Conservation (phyloP, 1,140 invertebrate species). For the Lordiphosa collinella region DNA sequence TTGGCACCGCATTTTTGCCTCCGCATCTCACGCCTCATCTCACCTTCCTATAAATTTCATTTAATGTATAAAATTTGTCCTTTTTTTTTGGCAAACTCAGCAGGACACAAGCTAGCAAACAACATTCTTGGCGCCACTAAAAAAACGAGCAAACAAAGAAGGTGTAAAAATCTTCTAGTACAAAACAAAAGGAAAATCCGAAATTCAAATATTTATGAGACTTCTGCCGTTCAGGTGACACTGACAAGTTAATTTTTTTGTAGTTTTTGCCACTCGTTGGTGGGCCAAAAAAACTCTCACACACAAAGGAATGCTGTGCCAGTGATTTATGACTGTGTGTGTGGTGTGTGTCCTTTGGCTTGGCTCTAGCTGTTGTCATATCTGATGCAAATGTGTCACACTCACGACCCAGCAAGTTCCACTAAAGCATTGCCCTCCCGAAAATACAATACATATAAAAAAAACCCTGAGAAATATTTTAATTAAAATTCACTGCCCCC, state of each 20-base stretch:
- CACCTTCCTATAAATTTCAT: conserved; percentile 13
- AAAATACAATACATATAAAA: conserved; percentile 4
- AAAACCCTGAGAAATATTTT: conserved; percentile 75
- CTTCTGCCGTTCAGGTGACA: conserved; percentile 40
- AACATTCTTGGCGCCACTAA: conserved; percentile 49
- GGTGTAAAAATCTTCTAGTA: conserved; percentile 48
- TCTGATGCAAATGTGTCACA: conserved; percentile 76
- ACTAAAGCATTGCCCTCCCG: conserved; percentile 2
- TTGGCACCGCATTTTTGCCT: conserved; percentile 13
- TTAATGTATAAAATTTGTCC: conserved; percentile 8
- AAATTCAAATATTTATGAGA: conserved; percentile 62
- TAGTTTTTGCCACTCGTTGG: conserved; percentile 26
- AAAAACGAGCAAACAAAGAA: conserved; percentile 31
- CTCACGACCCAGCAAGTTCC: conserved; percentile 47
- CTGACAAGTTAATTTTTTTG: conserved; percentile 59
- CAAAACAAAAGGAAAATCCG: conserved; percentile 10
- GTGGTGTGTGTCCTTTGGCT: conserved; percentile 54
- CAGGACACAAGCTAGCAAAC: conserved; percentile 30
- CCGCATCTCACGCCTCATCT: background rate
- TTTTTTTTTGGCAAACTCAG: conserved; percentile 52
- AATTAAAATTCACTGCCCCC: conserved; percentile 73
- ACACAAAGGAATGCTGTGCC: conserved; percentile 9
- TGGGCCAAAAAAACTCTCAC: background rate
- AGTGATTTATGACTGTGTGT: conserved; percentile 60
- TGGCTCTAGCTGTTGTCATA: conserved; percentile 47